Conservation (phyloP, 2,797 vertebrate species). For the Betta splendens region DNA sequence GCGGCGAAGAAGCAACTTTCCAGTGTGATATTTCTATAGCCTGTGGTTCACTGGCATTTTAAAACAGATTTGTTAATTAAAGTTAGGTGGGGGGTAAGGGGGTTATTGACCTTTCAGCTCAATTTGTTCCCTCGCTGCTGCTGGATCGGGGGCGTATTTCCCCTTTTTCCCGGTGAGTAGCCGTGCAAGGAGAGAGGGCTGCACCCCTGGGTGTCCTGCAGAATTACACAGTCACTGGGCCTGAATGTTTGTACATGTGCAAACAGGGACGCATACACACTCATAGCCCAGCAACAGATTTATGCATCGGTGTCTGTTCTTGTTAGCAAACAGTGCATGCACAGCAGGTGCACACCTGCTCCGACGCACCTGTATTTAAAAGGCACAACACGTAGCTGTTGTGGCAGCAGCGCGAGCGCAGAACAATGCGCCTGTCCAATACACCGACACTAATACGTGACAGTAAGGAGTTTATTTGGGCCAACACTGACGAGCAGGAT, state of each 20-base stretch:
- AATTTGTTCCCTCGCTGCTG: slow-evolving; percentile 66
- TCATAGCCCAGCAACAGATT: slow-evolving; percentile 22
- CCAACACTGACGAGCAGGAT: not conserved
- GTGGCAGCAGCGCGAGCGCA: slow-evolving; percentile 11
- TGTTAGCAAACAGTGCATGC: slow-evolving; percentile 50
- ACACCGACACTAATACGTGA: not conserved
- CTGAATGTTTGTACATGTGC: slow-evolving; percentile 42
- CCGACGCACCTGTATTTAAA: slow-evolving; percentile 38
- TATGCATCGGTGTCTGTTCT: slow-evolving; percentile 52
- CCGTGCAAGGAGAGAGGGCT: slow-evolving; percentile 49
- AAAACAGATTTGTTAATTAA: slow-evolving; percentile 75
- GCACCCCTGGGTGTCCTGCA: slow-evolving; percentile 44
- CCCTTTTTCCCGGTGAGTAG: slow-evolving; percentile 51
- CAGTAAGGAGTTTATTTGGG: not conserved
- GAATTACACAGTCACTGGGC: slow-evolving; percentile 57
- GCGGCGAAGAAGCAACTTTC: slow-evolving; percentile 43
- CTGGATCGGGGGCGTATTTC: slow-evolving; percentile 51
- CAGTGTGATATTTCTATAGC: slow-evolving; percentile 67
- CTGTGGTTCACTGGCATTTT: slow-evolving; percentile 69
- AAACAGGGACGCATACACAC: slow-evolving; percentile 36
- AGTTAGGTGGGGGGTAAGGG: slow-evolving; percentile 36
- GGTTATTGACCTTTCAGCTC: slow-evolving; percentile 74
- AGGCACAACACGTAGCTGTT: slow-evolving; percentile 7
- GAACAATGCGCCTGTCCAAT: not conserved
- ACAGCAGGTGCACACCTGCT: slow-evolving; percentile 54